These are phyloP conservation scores for Malthinus seriepunctatus DNA, from an alignment of 2,888 invertebrate genomes.

Conservation along the genomic window DNA sequence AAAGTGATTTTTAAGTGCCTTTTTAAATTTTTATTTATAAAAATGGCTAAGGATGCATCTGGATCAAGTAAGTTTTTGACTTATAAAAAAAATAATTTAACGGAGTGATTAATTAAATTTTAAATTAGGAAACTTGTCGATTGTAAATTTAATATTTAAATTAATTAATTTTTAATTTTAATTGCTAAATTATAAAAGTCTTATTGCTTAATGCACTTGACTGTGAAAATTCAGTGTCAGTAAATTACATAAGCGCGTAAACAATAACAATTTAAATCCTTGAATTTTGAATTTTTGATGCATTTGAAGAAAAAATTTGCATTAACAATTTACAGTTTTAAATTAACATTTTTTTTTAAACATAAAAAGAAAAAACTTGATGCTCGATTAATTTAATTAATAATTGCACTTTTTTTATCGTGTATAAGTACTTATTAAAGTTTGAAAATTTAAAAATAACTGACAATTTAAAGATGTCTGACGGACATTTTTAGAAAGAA, in stretches of 20 bases:
- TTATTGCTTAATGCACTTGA: constrained; percentile 11
- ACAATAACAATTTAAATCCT: constrained; percentile 8
- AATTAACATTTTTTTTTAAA: background rate
- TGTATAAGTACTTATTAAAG: no score
- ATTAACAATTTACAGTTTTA: background rate
- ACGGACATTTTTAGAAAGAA: no score
- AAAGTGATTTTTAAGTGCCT: background rate
- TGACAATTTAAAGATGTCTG: no score
- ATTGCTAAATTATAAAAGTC: background rate
- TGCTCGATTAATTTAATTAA: background rate
- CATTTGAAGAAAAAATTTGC: background rate
- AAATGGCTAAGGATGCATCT: constrained; percentile 19
- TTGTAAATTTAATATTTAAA: no score
- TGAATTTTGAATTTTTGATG: background rate
- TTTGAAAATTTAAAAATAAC: no score
- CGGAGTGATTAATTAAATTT: no score
- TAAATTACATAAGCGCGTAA: constrained; percentile 13
- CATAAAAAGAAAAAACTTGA: background rate
- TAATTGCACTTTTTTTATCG: no score
- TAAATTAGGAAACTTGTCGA: no score
- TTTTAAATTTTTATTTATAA: background rate
- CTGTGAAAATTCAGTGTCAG: constrained; percentile 20
- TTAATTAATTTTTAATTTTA: no score
- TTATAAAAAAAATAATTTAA: no score
- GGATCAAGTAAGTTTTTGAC: constrained; percentile 5